Evolutionary conservation across 2,888 invertebrate genomes (phyloP).

Genomic region (Troglohyphantes excavatus): DNA sequence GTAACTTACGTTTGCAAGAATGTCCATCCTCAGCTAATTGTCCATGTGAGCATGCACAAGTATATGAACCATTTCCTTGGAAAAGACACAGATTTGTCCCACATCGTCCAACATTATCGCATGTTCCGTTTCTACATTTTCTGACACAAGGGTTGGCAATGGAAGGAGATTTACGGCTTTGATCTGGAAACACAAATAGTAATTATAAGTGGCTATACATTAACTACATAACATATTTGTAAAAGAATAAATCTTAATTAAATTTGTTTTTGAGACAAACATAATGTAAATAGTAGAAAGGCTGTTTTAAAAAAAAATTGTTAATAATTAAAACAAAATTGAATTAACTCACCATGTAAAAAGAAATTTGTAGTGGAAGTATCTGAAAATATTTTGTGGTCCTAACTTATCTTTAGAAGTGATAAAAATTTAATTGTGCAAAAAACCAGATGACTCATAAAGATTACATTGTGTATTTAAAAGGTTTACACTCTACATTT

Average conservation of each 20-base stretch:
- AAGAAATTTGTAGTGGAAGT: too few relatives aligned
- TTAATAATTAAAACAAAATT: background rate
- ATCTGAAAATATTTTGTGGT: background rate
- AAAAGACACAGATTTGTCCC: slow-evolving; percentile 89
- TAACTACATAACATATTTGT: too few relatives aligned
- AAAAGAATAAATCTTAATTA: too few relatives aligned
- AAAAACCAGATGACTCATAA: too few relatives aligned
- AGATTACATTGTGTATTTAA: too few relatives aligned
- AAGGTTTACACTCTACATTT: background rate
- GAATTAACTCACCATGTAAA: too few relatives aligned
- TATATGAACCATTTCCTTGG: slow-evolving; percentile 84
- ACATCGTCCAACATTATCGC: slow-evolving; percentile 88
- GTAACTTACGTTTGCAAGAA: slow-evolving; percentile 84
- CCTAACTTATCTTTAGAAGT: background rate
- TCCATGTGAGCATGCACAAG: slow-evolving; percentile 92
- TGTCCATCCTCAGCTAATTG: slow-evolving; percentile 77
- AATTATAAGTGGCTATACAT: too few relatives aligned
- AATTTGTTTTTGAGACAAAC: slow-evolving; percentile 75
- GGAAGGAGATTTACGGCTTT: background rate
- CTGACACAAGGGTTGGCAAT: slow-evolving; percentile 86
- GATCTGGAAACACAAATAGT: background rate
- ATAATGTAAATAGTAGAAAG: background rate
- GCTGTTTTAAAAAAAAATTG: background rate
- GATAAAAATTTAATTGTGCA: too few relatives aligned
- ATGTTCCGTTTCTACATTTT: slow-evolving; percentile 47